phyloP scores from a whole-genome alignment of 2,888 invertebrate genomes.

The Drosophila peninsularis region DNA sequence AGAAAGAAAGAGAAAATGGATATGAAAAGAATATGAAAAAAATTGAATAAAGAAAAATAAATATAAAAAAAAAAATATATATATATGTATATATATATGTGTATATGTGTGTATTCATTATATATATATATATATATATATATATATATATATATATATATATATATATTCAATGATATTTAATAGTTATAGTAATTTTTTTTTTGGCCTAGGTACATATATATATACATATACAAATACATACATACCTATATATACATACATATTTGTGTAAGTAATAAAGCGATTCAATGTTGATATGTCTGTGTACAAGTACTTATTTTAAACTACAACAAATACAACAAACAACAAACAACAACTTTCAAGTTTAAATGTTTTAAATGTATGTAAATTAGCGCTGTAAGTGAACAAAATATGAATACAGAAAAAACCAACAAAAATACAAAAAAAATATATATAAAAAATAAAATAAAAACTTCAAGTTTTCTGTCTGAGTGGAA shows the following conservation, averaged over 20 bases:
- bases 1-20: constrained; percentile 8
- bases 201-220: constrained; percentile 15
- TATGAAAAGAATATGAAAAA: neutral
- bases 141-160: neutral
- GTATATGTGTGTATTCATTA: constrained; percentile 17
- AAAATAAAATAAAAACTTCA: constrained; percentile 46
- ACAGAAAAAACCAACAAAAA: constrained; percentile 21
- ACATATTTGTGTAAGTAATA: constrained; percentile 13
- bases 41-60: neutral
- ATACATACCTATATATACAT: neutral
- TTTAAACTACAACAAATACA: constrained; percentile 26
- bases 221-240: neutral
- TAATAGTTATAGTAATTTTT: constrained; percentile 26
- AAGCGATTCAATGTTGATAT: constrained; percentile 60
- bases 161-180: constrained; percentile 42
- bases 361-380: constrained; percentile 53
- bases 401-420: constrained; percentile 30
- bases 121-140: neutral
- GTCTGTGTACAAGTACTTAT: constrained; percentile 61
- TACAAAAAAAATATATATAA: constrained; percentile 20
- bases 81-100: neutral
- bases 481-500: constrained; percentile 63
- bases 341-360: constrained; percentile 23
- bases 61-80: neutral
- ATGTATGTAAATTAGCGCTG: constrained; percentile 36